Conservation (phyloP, 2,888 invertebrate genomes). For the Hoplodrina blanda region DNA sequence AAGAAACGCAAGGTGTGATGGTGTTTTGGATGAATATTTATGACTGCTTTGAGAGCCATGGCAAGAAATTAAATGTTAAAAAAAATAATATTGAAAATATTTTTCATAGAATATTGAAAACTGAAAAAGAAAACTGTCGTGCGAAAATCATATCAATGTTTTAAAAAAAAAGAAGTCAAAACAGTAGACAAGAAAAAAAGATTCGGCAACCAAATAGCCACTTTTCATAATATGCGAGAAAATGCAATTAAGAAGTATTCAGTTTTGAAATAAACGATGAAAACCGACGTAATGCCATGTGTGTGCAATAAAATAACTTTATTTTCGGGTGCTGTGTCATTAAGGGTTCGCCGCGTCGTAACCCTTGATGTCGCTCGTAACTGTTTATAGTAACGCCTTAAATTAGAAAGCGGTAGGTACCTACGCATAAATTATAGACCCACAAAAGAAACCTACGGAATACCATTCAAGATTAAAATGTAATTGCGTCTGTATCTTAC, state of each 20-base stretch:
- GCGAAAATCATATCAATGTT: not conserved
- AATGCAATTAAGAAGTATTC: conserved; percentile 55
- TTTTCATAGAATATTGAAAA: conserved; percentile 8
- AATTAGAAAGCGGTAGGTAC: conserved; percentile 81
- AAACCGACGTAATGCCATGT: conserved; percentile 75
- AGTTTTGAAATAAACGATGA: conserved; percentile 73
- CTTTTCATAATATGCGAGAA: conserved; percentile 28
- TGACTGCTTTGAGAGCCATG: conserved; percentile 18
- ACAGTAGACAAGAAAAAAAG: not conserved
- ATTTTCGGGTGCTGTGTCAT: conserved; percentile 86
- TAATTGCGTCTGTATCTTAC: conserved; percentile 69
- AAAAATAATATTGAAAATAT: conserved; percentile 16
- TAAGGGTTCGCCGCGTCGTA: conserved; percentile 83
- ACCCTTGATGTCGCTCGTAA: conserved; percentile 87
- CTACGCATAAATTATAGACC: conserved; percentile 73
- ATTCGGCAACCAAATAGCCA: not conserved
- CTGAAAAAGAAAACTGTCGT: not conserved
- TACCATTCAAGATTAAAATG: conserved; percentile 70
- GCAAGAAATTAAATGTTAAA: conserved; percentile 6
- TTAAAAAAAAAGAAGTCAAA: not conserved
- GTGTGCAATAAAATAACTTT: conserved; percentile 82
- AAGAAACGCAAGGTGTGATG: conserved; percentile 24
- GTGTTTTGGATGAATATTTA: conserved; percentile 30
- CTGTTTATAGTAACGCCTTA: conserved; percentile 86
- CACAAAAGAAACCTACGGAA: conserved; percentile 69